A percentile compares a stretch with the other conserved stretches of the same genome.
Conservation (phyloP, 2,113 vertebrate species). For the Percopsis transmontana region DNA sequence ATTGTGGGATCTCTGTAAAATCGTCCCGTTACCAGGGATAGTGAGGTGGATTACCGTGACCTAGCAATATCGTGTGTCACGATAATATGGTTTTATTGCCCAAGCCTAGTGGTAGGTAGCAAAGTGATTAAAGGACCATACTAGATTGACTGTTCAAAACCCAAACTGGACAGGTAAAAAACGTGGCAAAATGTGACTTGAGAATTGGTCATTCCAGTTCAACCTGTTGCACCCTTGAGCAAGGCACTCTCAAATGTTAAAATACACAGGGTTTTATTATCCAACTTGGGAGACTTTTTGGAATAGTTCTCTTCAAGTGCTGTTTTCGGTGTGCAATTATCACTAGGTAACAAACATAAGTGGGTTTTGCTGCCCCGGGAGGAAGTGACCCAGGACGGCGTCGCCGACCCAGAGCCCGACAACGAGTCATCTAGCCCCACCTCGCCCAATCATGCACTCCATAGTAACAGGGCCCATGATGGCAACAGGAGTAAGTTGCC, state of each 20-base stretch:
- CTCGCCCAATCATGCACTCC: slow-evolving; percentile 77
- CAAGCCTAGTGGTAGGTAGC: too few relatives aligned
- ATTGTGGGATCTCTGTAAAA: too few relatives aligned
- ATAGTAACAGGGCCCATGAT: slow-evolving; percentile 81
- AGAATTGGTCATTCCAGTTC: too few relatives aligned
- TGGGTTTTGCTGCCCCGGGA: slow-evolving; percentile 91
- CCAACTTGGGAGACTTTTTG: not conserved
- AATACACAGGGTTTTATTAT: not conserved
- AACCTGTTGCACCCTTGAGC: too few relatives aligned
- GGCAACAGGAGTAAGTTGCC: slow-evolving; percentile 82
- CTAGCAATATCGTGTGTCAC: too few relatives aligned
- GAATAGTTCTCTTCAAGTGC: slow-evolving; percentile 48
- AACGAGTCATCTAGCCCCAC: slow-evolving; percentile 57
- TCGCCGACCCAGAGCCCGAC: slow-evolving; percentile 76
- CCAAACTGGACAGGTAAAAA: too few relatives aligned
- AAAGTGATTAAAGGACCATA: too few relatives aligned
- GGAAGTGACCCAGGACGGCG: slow-evolving; percentile 77
- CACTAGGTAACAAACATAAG: slow-evolving; percentile 89
- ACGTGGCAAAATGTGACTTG: too few relatives aligned
- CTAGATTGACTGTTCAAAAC: too few relatives aligned
- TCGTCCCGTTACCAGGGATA: too few relatives aligned
- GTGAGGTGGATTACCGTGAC: too few relatives aligned
- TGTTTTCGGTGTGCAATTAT: slow-evolving; percentile 64
- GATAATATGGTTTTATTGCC: too few relatives aligned
- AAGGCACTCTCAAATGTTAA: not conserved